Base-by-base conservation (phyloP, 2,113 vertebrate species). In the Neodon shergylaensis region DNA sequence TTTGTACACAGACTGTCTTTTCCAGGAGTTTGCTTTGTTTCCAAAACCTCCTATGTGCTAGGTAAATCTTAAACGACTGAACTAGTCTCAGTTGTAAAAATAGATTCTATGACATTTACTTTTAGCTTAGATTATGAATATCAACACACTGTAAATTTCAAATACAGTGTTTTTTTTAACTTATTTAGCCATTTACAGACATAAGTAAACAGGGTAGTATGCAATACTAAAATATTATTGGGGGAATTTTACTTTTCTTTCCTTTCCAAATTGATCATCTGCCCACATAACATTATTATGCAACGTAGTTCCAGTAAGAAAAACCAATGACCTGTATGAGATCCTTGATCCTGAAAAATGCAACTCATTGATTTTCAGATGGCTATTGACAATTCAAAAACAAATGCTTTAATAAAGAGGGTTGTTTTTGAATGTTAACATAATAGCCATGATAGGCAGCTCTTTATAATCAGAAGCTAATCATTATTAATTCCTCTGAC, bases 401-500 rank as follows among this genome's bases (percentile, higher is more conserved):
- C 26, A 52, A 92, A 88, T 83, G 95, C 97, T 97, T 96, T 98
- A 98, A 97, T 97, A 98, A 98, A 92, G 92, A 90, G 78, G 92
- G 84, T 97, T 98, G 95, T 72, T 98, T 97, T 97, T 96, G 78
- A 96, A 87, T 95, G 94, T 97, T 98, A 98, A 96, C 92, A 97
- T 92, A 98, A 98, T 97, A 94, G 94, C 94, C 54, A 70, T 83
- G 96, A 97, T 96, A 96, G 95, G 88, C 92, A 98, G 97, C 97
- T 94, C 92, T 97, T 97, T 94, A 95, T 96, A 98, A 97, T 98
- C 96, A 97, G 88, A 92, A 79, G 68, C 96, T 96, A 98, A 98
- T 98, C 93, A 95, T 95, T 98, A 95, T 84, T 97, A 98, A 98
- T 98, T 95, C 72, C 70, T 95, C 96, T 98, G 96, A 96, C 93